phyloP scores from a whole-genome alignment of 92 coral and sea anemone genomes.

The Epizoanthus rinbou region DNA sequence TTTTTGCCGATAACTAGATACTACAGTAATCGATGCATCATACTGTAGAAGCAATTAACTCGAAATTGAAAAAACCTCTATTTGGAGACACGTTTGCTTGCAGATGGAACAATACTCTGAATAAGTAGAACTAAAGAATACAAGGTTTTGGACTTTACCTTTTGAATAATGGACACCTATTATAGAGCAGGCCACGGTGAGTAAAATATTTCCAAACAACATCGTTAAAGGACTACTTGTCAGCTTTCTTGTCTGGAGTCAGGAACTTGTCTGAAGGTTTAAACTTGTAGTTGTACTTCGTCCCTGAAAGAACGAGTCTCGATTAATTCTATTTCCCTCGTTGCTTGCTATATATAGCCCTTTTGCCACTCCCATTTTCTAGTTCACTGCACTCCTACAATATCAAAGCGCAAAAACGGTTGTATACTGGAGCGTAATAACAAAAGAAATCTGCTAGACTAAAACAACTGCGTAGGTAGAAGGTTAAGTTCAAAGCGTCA shows the following conservation, averaged over 20 bases:
- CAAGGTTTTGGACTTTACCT: too few species aligned
- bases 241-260: background rate
- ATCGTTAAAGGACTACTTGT: background rate
- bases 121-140: too few species aligned
- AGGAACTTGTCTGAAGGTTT: too few species aligned
- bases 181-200: too few species aligned
- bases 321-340: background rate
- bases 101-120: too few species aligned
- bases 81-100: too few species aligned
- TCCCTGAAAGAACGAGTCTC: background rate
- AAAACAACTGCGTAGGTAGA: background rate
- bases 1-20: too few species aligned
- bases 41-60: too few species aligned
- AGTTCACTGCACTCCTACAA: slow-evolving; percentile 7
- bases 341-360: background rate
- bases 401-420: background rate
- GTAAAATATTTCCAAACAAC: too few species aligned
- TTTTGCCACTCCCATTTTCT: slow-evolving; percentile 2
- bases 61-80: too few species aligned
- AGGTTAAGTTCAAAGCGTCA: background rate
- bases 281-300: background rate
- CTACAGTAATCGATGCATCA: too few species aligned
- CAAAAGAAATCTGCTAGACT: background rate
- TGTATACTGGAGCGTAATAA: background rate
- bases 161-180: too few species aligned